Base-by-base conservation (phyloP, 1,140 invertebrate genomes). In the Caenorhabditis inopinata region DNA sequence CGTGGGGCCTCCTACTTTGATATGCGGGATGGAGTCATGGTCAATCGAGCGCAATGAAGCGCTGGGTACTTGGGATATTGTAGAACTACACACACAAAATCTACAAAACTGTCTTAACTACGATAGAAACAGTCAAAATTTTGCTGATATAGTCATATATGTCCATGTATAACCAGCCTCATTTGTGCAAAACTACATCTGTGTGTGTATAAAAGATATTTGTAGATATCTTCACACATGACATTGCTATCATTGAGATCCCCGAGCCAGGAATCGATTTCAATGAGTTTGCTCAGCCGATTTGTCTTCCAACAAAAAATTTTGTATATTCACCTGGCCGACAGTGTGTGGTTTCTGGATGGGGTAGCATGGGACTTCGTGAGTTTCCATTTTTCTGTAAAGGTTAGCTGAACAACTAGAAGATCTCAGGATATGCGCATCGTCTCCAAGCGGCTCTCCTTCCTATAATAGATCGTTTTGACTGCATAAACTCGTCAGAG, bases 361-460 rank as follows among this genome's bases (percentile, higher is more conserved):
- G 80, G 80, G 80, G 80, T 27, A 81, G 80, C 68, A 77, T 81
- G 49, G 75, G 80, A 46, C 45, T 81, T 14, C 47, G 80, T 81
- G 5, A 48, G 79, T 80, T 38, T 45, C 18, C 42, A 58, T 27
- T n/a, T 14, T 23, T n/a, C n/a, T 51, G 4, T 47, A 46, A n/a
- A 12, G n/a, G 16, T 32, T 47, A 2, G 1, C n/a, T 16, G 5
- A 18, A 11, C n/a, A 18, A 16, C 27, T 45, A 2, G 12, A 32
- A 12, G 12, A 23, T 47, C 51, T 48, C 76, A 81, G 80, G 51
- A 29, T 81, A 81, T 35, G 77, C 80, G 1, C 7, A 38, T 23
- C 74, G 80, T 23, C 77, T 81, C 7, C 80, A 81, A 48, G 80
- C 80, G n/a, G 80, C 80, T 42, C 29, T 81, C 1, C 25, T 81